These are phyloP conservation scores for Poecilia velifera DNA, from an alignment of 2,797 vertebrate species.

Conservation along the genomic window DNA sequence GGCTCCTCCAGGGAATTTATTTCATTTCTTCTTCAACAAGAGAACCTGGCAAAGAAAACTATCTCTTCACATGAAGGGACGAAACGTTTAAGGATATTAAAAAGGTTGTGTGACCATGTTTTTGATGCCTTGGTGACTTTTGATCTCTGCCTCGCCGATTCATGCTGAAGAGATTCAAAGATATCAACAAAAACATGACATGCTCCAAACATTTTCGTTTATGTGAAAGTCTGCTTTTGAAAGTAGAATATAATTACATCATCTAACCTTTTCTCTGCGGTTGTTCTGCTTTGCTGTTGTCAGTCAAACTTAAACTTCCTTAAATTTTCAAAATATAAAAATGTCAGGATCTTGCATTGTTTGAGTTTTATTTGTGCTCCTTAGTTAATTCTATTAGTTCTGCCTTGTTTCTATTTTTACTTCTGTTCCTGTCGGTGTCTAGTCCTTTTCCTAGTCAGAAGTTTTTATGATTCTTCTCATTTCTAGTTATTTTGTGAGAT, in stretches of 20 bases:
- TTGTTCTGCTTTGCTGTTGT: background rate
- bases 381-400: too few relatives aligned
- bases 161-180: background rate
- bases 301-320: background rate
- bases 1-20: background rate
- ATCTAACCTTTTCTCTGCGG: background rate
- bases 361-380: too few relatives aligned
- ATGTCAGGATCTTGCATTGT: too few relatives aligned
- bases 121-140: background rate
- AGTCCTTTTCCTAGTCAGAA: too few relatives aligned
- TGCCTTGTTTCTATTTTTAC: too few relatives aligned
- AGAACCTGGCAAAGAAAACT: background rate
- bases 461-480: too few relatives aligned
- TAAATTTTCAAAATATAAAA: background rate
- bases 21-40: background rate
- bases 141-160: background rate
- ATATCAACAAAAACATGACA: background rate
- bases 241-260: background rate
- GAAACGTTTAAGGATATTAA: background rate
- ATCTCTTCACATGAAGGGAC: background rate
- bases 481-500: too few relatives aligned
- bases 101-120: background rate
- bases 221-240: background rate
- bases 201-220: background rate
- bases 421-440: too few relatives aligned